Percentiles rank a stretch among this genome's conserved stretches.
Conservation (phyloP, 2,113 vertebrate genomes). For the Lates calcarifer region DNA sequence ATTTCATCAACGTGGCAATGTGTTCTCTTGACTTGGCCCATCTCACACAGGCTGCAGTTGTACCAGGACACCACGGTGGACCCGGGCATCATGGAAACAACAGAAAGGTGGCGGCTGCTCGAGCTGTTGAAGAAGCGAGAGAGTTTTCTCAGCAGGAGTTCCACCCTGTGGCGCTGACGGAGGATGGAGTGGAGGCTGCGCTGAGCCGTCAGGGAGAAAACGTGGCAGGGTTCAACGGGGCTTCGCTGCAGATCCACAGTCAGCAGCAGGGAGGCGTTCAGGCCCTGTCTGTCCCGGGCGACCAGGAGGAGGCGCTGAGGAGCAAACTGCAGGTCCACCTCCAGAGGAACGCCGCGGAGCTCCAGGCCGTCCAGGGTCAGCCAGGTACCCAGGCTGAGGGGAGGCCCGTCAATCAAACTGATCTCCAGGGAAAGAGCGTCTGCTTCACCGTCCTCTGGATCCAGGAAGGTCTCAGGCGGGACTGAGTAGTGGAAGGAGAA, state of each 20-base stretch:
- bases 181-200: constrained; percentile 76
- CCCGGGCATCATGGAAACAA: constrained; percentile 61
- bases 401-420: constrained; percentile 50
- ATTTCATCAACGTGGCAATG: constrained; percentile 44
- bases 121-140: constrained; percentile 67
- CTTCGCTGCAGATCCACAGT: constrained; percentile 61
- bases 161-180: constrained; percentile 56
- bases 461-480: constrained; percentile 67
- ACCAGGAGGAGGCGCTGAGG: constrained; percentile 70
- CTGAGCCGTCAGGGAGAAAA: constrained; percentile 63
- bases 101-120: constrained; percentile 15
- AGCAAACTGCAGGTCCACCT: constrained; percentile 72
- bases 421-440: constrained; percentile 67
- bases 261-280: constrained; percentile 56
- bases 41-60: constrained; percentile 56
- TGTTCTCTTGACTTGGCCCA: neutral
- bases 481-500: constrained; percentile 71
- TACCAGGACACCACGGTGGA: constrained; percentile 75
- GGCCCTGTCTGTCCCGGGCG: constrained; percentile 62
- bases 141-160: constrained; percentile 72
- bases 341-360: constrained; percentile 66
- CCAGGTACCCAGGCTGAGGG: constrained; percentile 56
- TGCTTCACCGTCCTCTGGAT: constrained; percentile 77
- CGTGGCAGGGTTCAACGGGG: constrained; percentile 46
- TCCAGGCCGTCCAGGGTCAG: constrained; percentile 65